Percentiles rank a stretch among this genome's conserved stretches.
Evolutionary conservation across 2,888 invertebrate genomes (phyloP).

Genomic region (Fabriciana adippe): DNA sequence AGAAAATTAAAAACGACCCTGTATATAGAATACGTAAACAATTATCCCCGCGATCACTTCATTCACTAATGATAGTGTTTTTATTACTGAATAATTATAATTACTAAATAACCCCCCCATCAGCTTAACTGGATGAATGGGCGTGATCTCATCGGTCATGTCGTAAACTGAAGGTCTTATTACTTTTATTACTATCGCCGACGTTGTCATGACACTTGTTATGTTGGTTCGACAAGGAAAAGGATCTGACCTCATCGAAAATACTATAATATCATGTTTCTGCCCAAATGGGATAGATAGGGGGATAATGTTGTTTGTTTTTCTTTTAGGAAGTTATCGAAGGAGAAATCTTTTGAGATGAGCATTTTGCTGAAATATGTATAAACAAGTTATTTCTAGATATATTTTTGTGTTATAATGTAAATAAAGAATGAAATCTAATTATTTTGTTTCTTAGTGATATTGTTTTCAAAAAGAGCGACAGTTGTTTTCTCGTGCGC

Average conservation of each 20-base stretch:
- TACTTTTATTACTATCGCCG: conserved; percentile 22
- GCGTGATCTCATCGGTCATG: conserved; percentile 21
- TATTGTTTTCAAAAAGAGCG: too few species aligned
- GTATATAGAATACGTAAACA: background rate
- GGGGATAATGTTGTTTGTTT: conserved; percentile 4
- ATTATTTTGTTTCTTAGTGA: too few species aligned
- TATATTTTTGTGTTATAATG: too few species aligned
- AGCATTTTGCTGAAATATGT: too few species aligned
- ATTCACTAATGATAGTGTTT: background rate
- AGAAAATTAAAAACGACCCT: too few species aligned
- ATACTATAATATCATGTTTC: conserved; percentile 2
- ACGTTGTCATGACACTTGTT: background rate
- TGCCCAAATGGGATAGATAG: background rate
- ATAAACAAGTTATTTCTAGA: too few species aligned
- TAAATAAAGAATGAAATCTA: too few species aligned
- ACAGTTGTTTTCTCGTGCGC: too few species aligned
- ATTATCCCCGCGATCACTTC: background rate
- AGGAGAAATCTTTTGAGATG: too few species aligned
- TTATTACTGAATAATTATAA: too few species aligned
- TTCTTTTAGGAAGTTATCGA: background rate
- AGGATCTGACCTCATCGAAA: background rate
- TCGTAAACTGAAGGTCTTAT: conserved; percentile 26
- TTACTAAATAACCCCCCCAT: conserved; percentile 14
- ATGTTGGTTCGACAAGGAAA: background rate
- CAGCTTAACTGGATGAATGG: conserved; percentile 23